Evolutionary conservation across 2,888 invertebrate species (phyloP).

Genomic region (Antitype chi): DNA sequence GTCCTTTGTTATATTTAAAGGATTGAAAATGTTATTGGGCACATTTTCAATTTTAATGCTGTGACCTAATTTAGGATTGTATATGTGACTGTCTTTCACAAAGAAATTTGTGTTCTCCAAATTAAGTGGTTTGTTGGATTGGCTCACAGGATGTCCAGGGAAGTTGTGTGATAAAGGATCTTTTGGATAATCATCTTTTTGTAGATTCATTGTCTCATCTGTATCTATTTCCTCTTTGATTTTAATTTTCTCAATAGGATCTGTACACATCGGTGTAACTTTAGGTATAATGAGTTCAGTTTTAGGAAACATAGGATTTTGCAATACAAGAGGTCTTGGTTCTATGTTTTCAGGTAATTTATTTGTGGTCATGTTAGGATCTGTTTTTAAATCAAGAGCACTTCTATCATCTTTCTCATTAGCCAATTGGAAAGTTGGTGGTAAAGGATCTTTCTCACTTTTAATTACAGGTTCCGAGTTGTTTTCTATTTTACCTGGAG

Average conservation of each 20-base stretch:
- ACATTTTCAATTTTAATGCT: slow-evolving; percentile 87
- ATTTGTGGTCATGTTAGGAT: slow-evolving; percentile 69
- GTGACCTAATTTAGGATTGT: slow-evolving; percentile 85
- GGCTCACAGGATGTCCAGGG: slow-evolving; percentile 81
- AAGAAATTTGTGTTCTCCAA: slow-evolving; percentile 88
- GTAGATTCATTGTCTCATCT: slow-evolving; percentile 84
- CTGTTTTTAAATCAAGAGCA: slow-evolving; percentile 86
- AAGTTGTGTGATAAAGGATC: slow-evolving; percentile 87
- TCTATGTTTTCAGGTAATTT: slow-evolving; percentile 81
- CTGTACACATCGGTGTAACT: slow-evolving; percentile 89
- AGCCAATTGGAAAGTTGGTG: slow-evolving; percentile 78
- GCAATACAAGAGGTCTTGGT: slow-evolving; percentile 76
- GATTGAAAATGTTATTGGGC: slow-evolving; percentile 84
- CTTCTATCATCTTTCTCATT: slow-evolving; percentile 84
- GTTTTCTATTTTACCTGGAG: slow-evolving; percentile 80
- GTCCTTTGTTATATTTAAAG: slow-evolving; percentile 86
- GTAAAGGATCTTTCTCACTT: slow-evolving; percentile 83
- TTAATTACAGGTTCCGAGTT: slow-evolving; percentile 81
- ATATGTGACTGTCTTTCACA: slow-evolving; percentile 87
- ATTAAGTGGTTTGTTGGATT: slow-evolving; percentile 85
- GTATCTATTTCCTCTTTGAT: slow-evolving; percentile 89
- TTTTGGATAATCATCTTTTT: slow-evolving; percentile 87
- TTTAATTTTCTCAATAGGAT: slow-evolving; percentile 87
- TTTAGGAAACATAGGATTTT: slow-evolving; percentile 86
- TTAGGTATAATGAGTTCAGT: slow-evolving; percentile 92